phyloP scores from a whole-genome alignment of 2,113 vertebrate genomes.

The Xyliphius kryptos region DNA sequence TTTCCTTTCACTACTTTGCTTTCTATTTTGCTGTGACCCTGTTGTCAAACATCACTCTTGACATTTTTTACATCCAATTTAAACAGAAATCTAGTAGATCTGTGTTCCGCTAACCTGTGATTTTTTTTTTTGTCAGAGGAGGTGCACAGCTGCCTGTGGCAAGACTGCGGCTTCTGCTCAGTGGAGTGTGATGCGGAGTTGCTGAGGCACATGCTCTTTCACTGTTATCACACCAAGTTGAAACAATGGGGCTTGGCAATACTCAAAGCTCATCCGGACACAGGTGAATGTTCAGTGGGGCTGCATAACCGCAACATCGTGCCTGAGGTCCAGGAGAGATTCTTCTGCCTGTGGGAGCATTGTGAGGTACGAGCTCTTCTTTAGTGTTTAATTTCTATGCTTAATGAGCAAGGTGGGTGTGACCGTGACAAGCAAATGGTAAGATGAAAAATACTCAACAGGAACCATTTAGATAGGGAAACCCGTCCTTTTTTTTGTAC shows the following conservation, averaged over 20 bases:
- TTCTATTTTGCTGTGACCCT: no score
- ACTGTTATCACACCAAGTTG: constrained; percentile 97
- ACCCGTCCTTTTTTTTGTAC: no score
- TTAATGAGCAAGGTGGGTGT: no score
- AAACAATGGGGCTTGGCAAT: constrained; percentile 86
- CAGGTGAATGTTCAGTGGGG: constrained; percentile 81
- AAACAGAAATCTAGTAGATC: no score
- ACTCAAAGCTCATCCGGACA: constrained; percentile 68
- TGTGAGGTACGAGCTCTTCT: constrained; percentile 91
- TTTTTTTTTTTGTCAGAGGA: constrained; percentile 48
- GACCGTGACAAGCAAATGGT: no score
- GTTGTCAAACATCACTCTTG: no score
- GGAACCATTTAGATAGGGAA: no score
- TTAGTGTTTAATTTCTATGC: no score
- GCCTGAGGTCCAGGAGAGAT: constrained; percentile 89
- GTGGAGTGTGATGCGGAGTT: constrained; percentile 74
- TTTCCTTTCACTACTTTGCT: no score
- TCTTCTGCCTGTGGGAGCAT: constrained; percentile 88
- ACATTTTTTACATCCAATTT: no score
- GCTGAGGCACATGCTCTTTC: constrained; percentile 84
- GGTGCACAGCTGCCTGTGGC: constrained; percentile 83
- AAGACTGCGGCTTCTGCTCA: constrained; percentile 86
- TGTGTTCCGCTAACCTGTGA: no score
- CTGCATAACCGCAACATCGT: constrained; percentile 85
- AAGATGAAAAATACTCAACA: no score